A percentile compares a stretch with the other conserved stretches of the same genome.
These are phyloP conservation scores for Protonemura montana DNA, from an alignment of 2,888 invertebrate species.

Conservation along the genomic window DNA sequence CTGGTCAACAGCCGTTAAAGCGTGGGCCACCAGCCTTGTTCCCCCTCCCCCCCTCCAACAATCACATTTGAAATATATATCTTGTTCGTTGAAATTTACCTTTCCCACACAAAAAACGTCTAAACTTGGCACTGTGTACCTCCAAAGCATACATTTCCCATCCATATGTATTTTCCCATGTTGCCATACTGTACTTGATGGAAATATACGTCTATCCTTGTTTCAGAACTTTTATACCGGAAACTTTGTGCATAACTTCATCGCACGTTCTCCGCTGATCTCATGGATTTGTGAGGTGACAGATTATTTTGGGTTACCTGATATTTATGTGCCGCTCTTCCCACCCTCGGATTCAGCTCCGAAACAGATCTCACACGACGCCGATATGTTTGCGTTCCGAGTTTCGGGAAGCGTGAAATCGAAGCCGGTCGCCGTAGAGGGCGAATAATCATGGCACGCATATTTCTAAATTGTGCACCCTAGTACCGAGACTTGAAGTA, in stretches of 20 bases:
- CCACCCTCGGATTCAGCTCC: not conserved
- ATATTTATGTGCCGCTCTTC: not conserved
- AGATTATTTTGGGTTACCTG: not conserved
- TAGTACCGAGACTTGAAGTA: not conserved
- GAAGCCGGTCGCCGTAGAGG: not conserved
- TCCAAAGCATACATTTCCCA: not conserved
- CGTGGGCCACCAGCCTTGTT: not conserved
- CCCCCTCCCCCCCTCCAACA: not conserved
- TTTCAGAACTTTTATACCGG: not conserved
- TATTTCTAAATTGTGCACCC: not conserved
- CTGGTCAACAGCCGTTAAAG: not conserved
- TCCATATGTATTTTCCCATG: not conserved
- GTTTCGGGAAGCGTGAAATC: too few species aligned
- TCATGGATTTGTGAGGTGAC: conserved; percentile 7
- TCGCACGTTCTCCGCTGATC: not conserved
- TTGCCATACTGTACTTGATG: not conserved
- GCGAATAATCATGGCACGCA: not conserved
- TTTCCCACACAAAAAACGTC: not conserved
- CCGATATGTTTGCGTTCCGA: not conserved
- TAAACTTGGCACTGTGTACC: not conserved
- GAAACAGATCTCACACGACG: not conserved
- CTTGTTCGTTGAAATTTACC: not conserved
- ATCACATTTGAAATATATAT: not conserved
- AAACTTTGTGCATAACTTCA: not conserved
- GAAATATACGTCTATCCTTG: not conserved